Evolutionary conservation across 2,797 vertebrate species (phyloP).

Genomic region (Neosalanx taihuensis): DNA sequence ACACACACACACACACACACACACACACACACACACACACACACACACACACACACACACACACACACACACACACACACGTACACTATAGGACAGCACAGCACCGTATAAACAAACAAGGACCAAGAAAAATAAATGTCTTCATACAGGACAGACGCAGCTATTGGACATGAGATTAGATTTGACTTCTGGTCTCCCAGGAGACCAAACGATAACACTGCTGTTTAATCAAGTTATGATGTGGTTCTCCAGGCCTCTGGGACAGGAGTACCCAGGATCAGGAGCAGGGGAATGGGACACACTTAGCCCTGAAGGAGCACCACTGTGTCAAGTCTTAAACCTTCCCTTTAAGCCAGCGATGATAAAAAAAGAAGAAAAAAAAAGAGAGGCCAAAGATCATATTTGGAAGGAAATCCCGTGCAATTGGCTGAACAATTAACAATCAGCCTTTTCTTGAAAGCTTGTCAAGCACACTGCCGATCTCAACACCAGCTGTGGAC

Average conservation of each 20-base stretch:
- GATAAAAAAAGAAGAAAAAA: conserved; percentile 40
- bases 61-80: conserved; percentile 10
- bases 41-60: conserved; percentile 8
- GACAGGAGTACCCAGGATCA: conserved; percentile 59
- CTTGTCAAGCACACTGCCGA: neutral
- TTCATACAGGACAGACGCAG: conserved; percentile 64
- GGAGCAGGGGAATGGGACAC: conserved; percentile 40
- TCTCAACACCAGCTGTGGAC: neutral
- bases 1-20: conserved; percentile 6
- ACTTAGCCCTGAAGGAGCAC: conserved; percentile 48
- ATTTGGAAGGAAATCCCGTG: conserved; percentile 30
- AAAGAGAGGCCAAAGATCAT: conserved; percentile 25
- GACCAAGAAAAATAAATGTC: conserved; percentile 54
- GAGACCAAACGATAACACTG: conserved; percentile 56
- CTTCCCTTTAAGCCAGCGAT: conserved; percentile 36
- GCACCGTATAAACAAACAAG: conserved; percentile 49
- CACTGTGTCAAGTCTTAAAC: conserved; percentile 46
- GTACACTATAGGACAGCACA: neutral
- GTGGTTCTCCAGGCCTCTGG: conserved; percentile 33
- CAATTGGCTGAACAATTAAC: conserved; percentile 27
- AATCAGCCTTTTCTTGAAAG: conserved; percentile 37
- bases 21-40: conserved; percentile 10
- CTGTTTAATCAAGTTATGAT: conserved; percentile 50
- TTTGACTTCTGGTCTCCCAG: conserved; percentile 43
- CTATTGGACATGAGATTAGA: conserved; percentile 52